Conservation (phyloP, 2,888 invertebrate species). For the Copidosoma aretas region DNA sequence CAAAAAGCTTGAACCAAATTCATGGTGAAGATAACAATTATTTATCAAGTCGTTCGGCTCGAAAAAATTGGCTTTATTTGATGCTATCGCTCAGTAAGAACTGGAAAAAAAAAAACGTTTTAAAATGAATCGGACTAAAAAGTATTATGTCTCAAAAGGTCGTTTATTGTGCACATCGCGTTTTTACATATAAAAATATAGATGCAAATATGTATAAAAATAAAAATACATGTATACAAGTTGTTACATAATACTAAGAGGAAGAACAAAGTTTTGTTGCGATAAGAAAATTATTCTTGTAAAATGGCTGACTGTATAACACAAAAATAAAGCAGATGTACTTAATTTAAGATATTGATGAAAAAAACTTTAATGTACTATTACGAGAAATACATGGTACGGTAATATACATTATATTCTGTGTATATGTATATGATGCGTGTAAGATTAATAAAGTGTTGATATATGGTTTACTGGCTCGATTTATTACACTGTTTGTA, state of each 20-base stretch:
- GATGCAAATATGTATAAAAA: conserved; percentile 29
- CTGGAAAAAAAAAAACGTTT: too few relatives aligned
- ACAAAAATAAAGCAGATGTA: conserved; percentile 37
- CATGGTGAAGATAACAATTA: neutral
- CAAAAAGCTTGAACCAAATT: too few relatives aligned
- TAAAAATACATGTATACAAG: conserved; percentile 43
- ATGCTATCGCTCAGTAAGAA: too few relatives aligned
- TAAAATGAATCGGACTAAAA: neutral
- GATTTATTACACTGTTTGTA: neutral
- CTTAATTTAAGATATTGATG: conserved; percentile 40
- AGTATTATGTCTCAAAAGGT: neutral
- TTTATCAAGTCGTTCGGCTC: too few relatives aligned
- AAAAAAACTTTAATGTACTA: conserved; percentile 45
- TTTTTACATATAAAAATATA: conserved; percentile 33
- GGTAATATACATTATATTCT: conserved; percentile 48
- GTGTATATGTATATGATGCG: conserved; percentile 53
- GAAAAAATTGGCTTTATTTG: too few relatives aligned
- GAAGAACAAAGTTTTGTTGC: conserved; percentile 29
- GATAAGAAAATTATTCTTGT: conserved; percentile 39
- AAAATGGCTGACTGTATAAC: conserved; percentile 42
- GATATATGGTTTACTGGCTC: conserved; percentile 51
- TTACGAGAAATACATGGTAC: conserved; percentile 52
- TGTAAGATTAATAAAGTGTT: conserved; percentile 58
- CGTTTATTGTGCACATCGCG: conserved; percentile 37
- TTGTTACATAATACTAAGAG: conserved; percentile 49